Conservation (phyloP, 2,113 vertebrate genomes). For the Apeltes quadracus region DNA sequence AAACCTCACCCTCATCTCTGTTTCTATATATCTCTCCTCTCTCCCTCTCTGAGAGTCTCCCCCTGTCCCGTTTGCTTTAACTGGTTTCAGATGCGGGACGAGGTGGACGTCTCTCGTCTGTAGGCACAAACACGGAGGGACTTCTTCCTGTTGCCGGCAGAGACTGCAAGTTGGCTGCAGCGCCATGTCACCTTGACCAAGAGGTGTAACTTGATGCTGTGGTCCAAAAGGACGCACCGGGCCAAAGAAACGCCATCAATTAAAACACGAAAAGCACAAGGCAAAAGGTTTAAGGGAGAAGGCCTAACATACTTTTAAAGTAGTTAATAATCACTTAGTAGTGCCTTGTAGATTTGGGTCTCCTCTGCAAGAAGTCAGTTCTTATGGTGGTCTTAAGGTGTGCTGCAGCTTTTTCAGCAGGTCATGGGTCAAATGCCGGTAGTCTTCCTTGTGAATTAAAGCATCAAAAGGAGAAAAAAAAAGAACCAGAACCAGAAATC, state of each 20-base stretch:
- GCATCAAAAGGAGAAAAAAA: not conserved
- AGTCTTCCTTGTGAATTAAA: not conserved
- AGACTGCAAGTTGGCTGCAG: slow-evolving; percentile 11
- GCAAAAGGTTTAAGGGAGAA: not conserved
- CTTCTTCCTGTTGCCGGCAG: slow-evolving; percentile 30
- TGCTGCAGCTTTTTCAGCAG: no score
- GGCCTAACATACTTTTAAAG: no score
- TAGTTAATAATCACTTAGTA: not conserved
- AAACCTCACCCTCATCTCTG: slow-evolving; percentile 25
- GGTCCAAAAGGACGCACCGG: not conserved
- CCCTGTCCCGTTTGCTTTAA: slow-evolving; percentile 41
- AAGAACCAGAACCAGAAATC: not conserved
- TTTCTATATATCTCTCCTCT: slow-evolving; percentile 52
- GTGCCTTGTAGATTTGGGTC: not conserved
- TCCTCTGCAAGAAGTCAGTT: not conserved
- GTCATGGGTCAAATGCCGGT: not conserved
- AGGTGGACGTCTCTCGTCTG: slow-evolving; percentile 9
- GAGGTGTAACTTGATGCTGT: not conserved
- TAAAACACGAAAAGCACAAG: not conserved
- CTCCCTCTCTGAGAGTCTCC: not conserved
- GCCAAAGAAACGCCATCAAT: not conserved
- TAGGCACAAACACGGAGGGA: slow-evolving; percentile 36
- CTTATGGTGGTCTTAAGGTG: no score
- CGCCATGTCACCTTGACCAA: slow-evolving; percentile 10
- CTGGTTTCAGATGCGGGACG: slow-evolving; percentile 60